phyloP scores from a whole-genome alignment of 2,113 vertebrate species.

The Cololabis saira region DNA sequence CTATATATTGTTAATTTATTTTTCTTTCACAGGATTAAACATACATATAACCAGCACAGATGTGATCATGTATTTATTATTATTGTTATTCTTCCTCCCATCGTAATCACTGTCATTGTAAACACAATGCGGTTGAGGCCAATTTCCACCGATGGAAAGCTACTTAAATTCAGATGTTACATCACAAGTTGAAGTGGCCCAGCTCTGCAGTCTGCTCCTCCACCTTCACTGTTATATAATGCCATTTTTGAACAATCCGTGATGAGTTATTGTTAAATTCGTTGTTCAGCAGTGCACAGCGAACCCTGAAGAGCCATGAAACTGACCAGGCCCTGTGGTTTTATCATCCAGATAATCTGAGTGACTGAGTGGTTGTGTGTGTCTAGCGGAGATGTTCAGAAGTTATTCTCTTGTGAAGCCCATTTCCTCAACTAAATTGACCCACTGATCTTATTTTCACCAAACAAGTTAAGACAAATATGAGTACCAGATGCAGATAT shows the following conservation, averaged over 20 bases:
- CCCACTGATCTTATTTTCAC: not conserved
- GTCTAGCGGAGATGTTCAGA: not conserved
- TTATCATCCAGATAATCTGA: slow-evolving; percentile 23
- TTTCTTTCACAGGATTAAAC: too few species aligned
- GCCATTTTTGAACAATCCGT: slow-evolving; percentile 20
- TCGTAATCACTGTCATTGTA: slow-evolving; percentile 29
- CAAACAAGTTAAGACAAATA: not conserved
- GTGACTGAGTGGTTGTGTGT: slow-evolving; percentile 12
- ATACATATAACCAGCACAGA: too few species aligned
- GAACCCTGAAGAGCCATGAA: slow-evolving; percentile 10
- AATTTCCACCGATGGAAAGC: not conserved
- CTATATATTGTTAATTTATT: too few species aligned
- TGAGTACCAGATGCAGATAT: not conserved
- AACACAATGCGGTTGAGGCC: not conserved
- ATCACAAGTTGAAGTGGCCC: slow-evolving; percentile 5
- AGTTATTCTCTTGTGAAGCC: not conserved
- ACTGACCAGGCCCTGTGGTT: slow-evolving; percentile 19
- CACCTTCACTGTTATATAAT: slow-evolving; percentile 39
- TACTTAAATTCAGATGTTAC: not conserved
- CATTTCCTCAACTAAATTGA: slow-evolving; percentile 3
- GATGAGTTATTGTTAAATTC: slow-evolving; percentile 11
- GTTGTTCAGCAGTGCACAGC: slow-evolving; percentile 21
- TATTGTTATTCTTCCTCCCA: not conserved
- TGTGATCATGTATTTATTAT: too few species aligned
- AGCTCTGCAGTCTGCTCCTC: not conserved